A percentile compares a stretch with the other conserved stretches of the same genome.
Evolutionary conservation across 64 coral and sea anemone genomes (phyloP).

Genomic region (Cladopsammia gracilis): DNA sequence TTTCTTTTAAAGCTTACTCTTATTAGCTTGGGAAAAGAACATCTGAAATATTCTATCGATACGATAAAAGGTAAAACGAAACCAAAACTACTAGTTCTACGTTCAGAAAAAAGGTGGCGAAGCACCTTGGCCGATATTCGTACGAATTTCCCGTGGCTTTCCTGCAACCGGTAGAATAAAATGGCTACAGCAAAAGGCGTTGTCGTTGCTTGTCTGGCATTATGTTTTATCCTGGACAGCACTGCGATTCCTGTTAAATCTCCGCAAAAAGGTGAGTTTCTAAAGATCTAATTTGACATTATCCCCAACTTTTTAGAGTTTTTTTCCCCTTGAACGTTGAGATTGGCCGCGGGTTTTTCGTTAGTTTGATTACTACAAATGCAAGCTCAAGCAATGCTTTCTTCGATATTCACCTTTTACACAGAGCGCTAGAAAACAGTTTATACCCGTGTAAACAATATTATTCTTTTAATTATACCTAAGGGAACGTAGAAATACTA

Average conservation of each 20-base stretch:
- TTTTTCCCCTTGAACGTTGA: too few species aligned
- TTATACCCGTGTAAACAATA: too few species aligned
- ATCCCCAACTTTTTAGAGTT: too few species aligned
- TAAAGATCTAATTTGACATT: neutral
- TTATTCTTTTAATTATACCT: too few species aligned
- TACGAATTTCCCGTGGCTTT: too few species aligned
- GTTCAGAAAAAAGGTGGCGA: neutral
- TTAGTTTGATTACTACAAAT: too few species aligned
- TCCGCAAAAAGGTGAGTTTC: neutral
- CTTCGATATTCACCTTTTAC: too few species aligned
- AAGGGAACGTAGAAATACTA: too few species aligned
- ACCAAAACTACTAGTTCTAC: neutral
- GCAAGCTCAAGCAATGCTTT: too few species aligned
- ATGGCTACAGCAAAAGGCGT: neutral
- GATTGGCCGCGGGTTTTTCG: too few species aligned
- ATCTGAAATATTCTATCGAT: neutral
- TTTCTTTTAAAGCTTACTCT: neutral
- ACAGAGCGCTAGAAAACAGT: too few species aligned
- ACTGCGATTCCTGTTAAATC: neutral
- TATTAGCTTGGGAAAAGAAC: slow-evolving; percentile 39
- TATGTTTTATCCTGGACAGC: neutral
- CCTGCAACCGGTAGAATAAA: neutral
- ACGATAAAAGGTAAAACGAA: neutral
- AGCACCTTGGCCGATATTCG: too few species aligned
- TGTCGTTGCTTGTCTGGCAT: neutral